Base-by-base conservation (phyloP, 2,113 vertebrate species). In the Quiscalus mexicanus region DNA sequence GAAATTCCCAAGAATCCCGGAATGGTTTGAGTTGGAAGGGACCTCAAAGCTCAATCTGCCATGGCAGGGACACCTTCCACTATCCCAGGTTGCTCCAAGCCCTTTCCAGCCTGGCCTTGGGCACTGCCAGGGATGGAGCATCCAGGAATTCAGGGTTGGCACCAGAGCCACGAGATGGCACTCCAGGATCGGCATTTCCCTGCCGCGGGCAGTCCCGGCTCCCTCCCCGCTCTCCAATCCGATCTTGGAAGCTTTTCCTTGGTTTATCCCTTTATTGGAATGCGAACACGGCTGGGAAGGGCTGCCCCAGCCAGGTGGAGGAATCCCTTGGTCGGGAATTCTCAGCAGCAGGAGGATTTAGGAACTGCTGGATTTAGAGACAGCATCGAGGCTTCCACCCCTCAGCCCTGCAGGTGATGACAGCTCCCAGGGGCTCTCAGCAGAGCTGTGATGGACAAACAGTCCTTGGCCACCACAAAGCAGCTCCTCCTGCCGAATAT, bases 191-290 rank as follows among this genome's bases (percentile, higher is more conserved):
- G 78, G 30, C 33, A 10, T 20, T 39, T 19, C 45, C 60, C 33
- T 5, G 52, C 27, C 3, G 0, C 4, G 5, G 15, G 2, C 31
- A 1, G 11, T 3, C 30, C 37, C 16, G 2, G 2, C 3, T 1
- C 0, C 9, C 8, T 60, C 35, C 11, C 11, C 12, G 8, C 44
- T 9, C 55, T 21, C 20, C 27, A 1, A 5, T 3, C 35, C 35
- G 1, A 0, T 1, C 18, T 25, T 4, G 70, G 52, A 33, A 75
- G 56, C 15, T 67, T 75, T 78, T 1, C 18, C 0, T 10, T 23
- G 53, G 4, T 56, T 80, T 33, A 2, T 78, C 33, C 44, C 37
- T n/a, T 9, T 4, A 14, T 2, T 13, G 37, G 15, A 1, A 3
- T 11, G 56, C 0, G 52, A 25, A 1, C 3, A 0, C 5, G 13